Evolutionary conservation across 2,797 vertebrate genomes (phyloP), one percentile per base, ranked within the genome.

Genomic region (Cirrhinus molitorella): DNA sequence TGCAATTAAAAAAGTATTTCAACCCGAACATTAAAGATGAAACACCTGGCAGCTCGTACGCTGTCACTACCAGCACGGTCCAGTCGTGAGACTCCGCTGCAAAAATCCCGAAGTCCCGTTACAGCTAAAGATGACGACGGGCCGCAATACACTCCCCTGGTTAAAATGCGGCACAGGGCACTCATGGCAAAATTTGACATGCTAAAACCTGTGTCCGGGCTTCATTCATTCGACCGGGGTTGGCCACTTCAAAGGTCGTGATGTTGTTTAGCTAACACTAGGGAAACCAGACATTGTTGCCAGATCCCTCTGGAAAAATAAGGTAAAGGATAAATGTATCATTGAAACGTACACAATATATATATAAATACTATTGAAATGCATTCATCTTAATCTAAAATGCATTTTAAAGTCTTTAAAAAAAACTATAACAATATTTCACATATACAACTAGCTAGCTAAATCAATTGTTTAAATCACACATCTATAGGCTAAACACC

Each of bases 31-130:
- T 76, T 55, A 45, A 83, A 37, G 59, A 37, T 72, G 68, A 31
- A 76, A 43, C 74, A 88, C 87, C 87, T 88, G 63, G 23, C 40
- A 31, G 51, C 45, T 19, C 57, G 63, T 19, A 55, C 37, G 74
- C 70, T 84, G 78, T 85, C 80, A 34, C 1, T 61, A n/a, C 71
- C 79, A 45, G 55, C 31, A 23, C 71, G 28, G 31, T 84, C 75
- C 53, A 80, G 79, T 31, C 85, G 55, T 3, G 85, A 87, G 7
- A 23, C 74, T 65, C 81, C 81, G 43, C 79, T 77, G 75, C 79
- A 87, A 11, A 85, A 86, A 76, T 31, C 47, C 66, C 68, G 79
- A 72, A n/a, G 40, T 86, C 79, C 76, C 43, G 1, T 34, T 21
- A 11, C 34, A 23, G 79, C 51, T 16, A 31, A 31, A 80, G 73